Evolutionary conservation across 2,888 invertebrate genomes (phyloP), one percentile per base, ranked within the genome.

Genomic region (Heliconius cydno): DNA sequence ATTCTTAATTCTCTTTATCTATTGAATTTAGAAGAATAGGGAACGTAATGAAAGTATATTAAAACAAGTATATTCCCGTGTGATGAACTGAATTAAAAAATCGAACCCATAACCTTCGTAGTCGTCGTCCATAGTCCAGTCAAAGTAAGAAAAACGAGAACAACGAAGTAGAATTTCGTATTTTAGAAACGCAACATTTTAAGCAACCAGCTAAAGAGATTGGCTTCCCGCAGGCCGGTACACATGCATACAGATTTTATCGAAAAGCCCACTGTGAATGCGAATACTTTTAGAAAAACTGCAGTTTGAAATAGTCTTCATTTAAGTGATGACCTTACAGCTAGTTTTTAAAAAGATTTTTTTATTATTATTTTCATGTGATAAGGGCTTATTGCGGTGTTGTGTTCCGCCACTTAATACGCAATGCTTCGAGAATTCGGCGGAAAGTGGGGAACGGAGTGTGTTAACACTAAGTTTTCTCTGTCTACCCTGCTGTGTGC

Each of bases 151-250:
- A 30, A 72, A 57, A 57, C 28, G 30, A 72, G 34, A 34, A 65
- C 19, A 65, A 25, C 41, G 19, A 63, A 65, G 25, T 28, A 25
- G 25, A 41, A 22, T 22, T 75, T 28, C 13, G 63, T 63, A 46
- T 75, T 75, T 75, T 46, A 65, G 38, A 74, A 34, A 34, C n/a
- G 72, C 22, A 72, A 72, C 25, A 28, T 75, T 75, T 65, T 34
- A 28, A 13, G 63, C 13, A 28, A 65, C 19, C 19, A 25, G 38
- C 75, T 75, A 75, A 75, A 75, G 65, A 75, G 75, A 75, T 75
- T 65, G 63, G 75, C 65, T 65, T 41, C 65, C 75, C 75, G 41
- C 75, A 65, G 22, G 22, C 65, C 22, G 65, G 38, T 63, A 25
- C 38, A 65, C 25, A 41, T 41, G 25, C 75, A 65, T 65, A 25